Percentiles rank a stretch among this genome's conserved stretches.
phyloP scores from a whole-genome alignment of 2,888 invertebrate species.

The Eristalis pertinax region DNA sequence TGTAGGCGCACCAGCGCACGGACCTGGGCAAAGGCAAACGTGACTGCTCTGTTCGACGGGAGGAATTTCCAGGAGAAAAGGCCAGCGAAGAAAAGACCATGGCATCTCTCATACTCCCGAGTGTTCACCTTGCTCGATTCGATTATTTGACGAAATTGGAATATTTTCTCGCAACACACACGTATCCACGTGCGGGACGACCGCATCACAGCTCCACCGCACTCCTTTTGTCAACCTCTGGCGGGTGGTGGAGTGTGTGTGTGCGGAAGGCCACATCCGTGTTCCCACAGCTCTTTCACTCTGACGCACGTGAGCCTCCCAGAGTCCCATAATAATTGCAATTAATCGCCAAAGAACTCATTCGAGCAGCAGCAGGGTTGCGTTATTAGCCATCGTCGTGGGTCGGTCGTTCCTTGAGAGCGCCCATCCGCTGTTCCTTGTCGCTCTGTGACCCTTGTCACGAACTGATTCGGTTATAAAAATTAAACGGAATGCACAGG shows the following conservation, averaged over 20 bases:
- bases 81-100: slow-evolving; percentile 40
- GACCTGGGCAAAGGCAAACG: slow-evolving; percentile 56
- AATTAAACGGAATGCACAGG: slow-evolving; percentile 68
- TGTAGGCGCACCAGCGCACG: slow-evolving; percentile 51
- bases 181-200: slow-evolving; percentile 9
- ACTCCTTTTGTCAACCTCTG: slow-evolving; percentile 28
- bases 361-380: slow-evolving; percentile 14
- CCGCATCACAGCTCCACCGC: slow-evolving; percentile 38
- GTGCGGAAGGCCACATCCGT: slow-evolving; percentile 11
- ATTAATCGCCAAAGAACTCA: slow-evolving; percentile 57
- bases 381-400: slow-evolving; percentile 42
- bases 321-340: slow-evolving; percentile 46
- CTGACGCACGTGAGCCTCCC: not conserved
- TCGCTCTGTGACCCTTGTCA: slow-evolving; percentile 50
- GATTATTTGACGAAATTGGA: slow-evolving; percentile 72
- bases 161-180: slow-evolving; percentile 57
- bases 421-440: not conserved
- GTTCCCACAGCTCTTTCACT: slow-evolving; percentile 13
- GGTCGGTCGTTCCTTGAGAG: not conserved
- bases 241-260: not conserved
- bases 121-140: slow-evolving; percentile 47
- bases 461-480: slow-evolving; percentile 64
- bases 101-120: slow-evolving; percentile 5
- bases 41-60: slow-evolving; percentile 58
- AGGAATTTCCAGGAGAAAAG: slow-evolving; percentile 23